Percentiles rank a stretch among this genome's conserved stretches.
phyloP scores from a whole-genome alignment of 1,140 invertebrate genomes.

The Platyscapa corneri region DNA sequence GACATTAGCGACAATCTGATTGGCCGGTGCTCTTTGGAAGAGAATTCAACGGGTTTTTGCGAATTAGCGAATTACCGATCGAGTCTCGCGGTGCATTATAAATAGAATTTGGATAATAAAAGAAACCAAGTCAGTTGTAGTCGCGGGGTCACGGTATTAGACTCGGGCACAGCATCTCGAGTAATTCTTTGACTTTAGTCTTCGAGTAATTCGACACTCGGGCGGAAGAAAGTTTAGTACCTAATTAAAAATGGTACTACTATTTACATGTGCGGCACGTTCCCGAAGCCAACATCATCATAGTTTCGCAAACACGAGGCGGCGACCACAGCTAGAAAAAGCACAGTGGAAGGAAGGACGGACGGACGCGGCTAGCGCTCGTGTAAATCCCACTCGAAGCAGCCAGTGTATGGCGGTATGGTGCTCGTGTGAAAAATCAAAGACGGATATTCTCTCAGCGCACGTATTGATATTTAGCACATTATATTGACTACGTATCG shows the following conservation, averaged over 20 bases:
- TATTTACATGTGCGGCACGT: not conserved
- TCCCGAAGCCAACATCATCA: not conserved
- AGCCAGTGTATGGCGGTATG: not conserved
- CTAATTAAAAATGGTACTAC: not conserved
- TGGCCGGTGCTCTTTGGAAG: too few relatives aligned
- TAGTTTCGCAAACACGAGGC: not conserved
- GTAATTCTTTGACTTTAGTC: not conserved
- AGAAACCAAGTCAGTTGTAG: not conserved
- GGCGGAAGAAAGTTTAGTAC: not conserved
- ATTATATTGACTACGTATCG: not conserved
- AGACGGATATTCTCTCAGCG: not conserved
- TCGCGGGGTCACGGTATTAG: not conserved
- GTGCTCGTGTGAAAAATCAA: not conserved
- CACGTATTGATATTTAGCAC: not conserved
- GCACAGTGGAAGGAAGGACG: too few relatives aligned
- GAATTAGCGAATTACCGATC: not conserved
- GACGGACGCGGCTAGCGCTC: not conserved
- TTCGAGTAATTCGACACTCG: too few relatives aligned
- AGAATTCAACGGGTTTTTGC: too few relatives aligned
- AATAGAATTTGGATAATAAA: slow-evolving; percentile 9
- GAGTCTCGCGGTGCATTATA: not conserved
- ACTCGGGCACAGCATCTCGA: too few relatives aligned
- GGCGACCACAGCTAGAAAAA: not conserved
- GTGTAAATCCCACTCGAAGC: not conserved
- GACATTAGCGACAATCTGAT: too few relatives aligned